These are phyloP conservation scores for Volucella zonaria DNA, from an alignment of 2,888 invertebrate species.

Conservation along the genomic window DNA sequence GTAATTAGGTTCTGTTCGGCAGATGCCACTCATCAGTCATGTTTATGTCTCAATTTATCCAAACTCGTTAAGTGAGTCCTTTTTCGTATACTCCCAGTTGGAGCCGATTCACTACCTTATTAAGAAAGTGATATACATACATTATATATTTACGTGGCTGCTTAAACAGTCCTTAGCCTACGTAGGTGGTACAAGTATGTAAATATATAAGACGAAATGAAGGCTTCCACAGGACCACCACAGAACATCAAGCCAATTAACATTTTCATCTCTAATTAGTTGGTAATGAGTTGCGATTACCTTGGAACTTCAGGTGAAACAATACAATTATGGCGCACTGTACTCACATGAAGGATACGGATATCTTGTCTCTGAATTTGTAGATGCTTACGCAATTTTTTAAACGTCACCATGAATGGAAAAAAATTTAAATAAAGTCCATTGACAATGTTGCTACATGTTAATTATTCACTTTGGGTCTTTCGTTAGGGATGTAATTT, in stretches of 20 bases:
- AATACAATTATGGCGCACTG: conserved; percentile 16
- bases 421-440: no score
- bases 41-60: conserved; percentile 65
- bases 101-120: no score
- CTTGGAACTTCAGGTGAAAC: background rate
- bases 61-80: conserved; percentile 40
- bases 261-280: conserved; percentile 47
- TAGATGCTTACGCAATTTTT: no score
- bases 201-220: conserved; percentile 10
- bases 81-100: background rate
- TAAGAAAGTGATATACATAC: background rate
- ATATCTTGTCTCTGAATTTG: no score
- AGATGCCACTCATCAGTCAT: conserved; percentile 67
- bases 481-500: no score
- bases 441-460: no score
- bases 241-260: conserved; percentile 31
- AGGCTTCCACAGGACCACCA: no score
- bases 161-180: conserved; percentile 22
- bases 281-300: conserved; percentile 37
- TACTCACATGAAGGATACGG: no score
- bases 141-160: background rate
- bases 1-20: conserved; percentile 61
- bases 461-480: no score
- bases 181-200: conserved; percentile 10
- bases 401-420: no score